These are phyloP conservation scores for Drosophila ustulata DNA, from an alignment of 2,888 invertebrate genomes.

Conservation along the genomic window DNA sequence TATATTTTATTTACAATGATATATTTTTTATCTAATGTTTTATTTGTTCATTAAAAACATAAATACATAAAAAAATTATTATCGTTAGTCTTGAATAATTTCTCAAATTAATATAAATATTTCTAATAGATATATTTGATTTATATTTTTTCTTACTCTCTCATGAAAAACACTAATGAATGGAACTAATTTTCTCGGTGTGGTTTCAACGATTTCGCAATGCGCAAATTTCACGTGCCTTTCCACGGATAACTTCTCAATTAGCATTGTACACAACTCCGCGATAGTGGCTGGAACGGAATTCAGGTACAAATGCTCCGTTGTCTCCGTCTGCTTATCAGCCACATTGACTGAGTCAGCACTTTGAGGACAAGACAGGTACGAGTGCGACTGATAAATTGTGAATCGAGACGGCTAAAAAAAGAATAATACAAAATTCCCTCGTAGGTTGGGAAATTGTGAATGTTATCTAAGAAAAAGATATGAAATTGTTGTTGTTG, in stretches of 20 bases:
- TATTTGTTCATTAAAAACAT: no score
- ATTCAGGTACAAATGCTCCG: neutral
- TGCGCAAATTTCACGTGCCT: neutral
- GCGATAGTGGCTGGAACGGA: neutral
- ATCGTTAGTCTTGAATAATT: no score
- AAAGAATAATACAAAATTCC: neutral
- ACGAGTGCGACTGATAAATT: conserved; percentile 22
- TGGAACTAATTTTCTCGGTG: no score
- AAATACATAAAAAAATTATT: no score
- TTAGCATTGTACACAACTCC: conserved; percentile 1
- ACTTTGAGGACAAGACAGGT: conserved; percentile 3
- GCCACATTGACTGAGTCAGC: conserved; percentile 27
- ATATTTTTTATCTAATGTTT: no score
- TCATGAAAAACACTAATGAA: no score
- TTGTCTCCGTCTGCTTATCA: conserved; percentile 14
- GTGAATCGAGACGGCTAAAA: conserved; percentile 1
- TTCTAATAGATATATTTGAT: no score
- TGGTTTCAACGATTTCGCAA: neutral
- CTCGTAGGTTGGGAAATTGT: conserved; percentile 9
- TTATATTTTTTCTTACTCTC: no score
- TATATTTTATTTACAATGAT: no score
- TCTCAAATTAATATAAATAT: no score
- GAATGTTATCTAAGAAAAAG: conserved; percentile 14
- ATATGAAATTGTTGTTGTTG: neutral
- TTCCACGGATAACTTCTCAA: conserved; percentile 4